Base-by-base conservation (phyloP, 2,113 vertebrate genomes). In the Piprites chloris region DNA sequence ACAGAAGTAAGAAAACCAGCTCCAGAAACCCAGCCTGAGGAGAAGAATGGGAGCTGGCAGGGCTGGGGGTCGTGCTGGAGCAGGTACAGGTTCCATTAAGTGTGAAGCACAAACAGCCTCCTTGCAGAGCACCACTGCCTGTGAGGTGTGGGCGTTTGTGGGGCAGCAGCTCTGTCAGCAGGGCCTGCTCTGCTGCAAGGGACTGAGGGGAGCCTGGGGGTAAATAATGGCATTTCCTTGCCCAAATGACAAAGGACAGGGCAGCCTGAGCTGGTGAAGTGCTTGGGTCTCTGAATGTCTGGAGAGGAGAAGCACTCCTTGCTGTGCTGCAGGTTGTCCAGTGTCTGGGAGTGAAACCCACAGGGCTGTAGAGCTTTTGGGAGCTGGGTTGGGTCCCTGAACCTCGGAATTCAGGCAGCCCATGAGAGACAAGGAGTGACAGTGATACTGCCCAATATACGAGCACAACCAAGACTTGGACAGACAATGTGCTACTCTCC, bases 351-450 rank as follows among this genome's bases (percentile, higher is more conserved):
- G 11, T 24, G n/a, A 42, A 78, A 32, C 15, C 35, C 33, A 9
- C 0, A 0, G 62, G 22, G 35, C n/a, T 32, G 27, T 26, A 21
- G 55, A 52, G n/a, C 12, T 71, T 84, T 35, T 46, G 33, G 35
- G 33, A 61, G 22, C 24, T 33, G 67, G 12, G 19, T 2, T 87
- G 52, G 23, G 33, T n/a, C 23, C 44, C 56, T 21, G 23, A 32
- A 52, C 27, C 27, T 39, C 30, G 0, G 0, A 23, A 15, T 56
- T 71, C 22, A 35, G 62, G 44, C 50, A 33, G 46, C 41, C 20
- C 0, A 0, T 12, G 55, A 27, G 32, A 44, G 9, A 39, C 0
- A 6, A 59, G 49, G 53, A 28, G 32, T 61, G 44, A 42, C 35
- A 59, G 85, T 61, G 35, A 28, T 8, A 41, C 12, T 73, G 26